These are phyloP conservation scores for Priocnemis perturbator DNA, from an alignment of 2,888 invertebrate species.

Conservation along the genomic window DNA sequence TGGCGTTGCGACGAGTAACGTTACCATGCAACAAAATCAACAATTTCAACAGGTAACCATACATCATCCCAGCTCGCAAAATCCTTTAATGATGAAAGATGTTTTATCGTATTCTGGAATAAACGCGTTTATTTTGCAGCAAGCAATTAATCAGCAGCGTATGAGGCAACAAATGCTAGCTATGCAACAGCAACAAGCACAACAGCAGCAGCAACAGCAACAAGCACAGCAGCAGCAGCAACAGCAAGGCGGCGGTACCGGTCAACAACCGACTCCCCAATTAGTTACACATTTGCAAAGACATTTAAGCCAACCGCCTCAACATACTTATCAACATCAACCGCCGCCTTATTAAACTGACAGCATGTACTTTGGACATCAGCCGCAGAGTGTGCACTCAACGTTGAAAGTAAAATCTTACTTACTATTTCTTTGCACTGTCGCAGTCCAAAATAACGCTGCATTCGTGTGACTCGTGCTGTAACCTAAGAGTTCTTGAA, in stretches of 20 bases:
- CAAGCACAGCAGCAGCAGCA: constrained; percentile 76
- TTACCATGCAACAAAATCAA: constrained; percentile 77
- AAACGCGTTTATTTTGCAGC: constrained; percentile 46
- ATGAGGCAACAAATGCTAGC: constrained; percentile 85
- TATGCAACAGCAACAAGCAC: constrained; percentile 77
- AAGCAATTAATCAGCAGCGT: constrained; percentile 77
- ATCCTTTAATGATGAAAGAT: no score
- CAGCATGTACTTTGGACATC: not conserved
- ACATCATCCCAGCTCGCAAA: not conserved
- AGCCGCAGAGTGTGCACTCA: no score
- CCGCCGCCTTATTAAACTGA: constrained; percentile 77
- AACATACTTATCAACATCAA: constrained; percentile 78
- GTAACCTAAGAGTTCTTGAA: no score
- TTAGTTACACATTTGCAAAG: constrained; percentile 82
- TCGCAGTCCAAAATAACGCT: no score
- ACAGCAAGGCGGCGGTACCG: constrained; percentile 67
- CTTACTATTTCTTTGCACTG: no score
- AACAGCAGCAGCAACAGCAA: constrained; percentile 76
- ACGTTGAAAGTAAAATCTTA: no score
- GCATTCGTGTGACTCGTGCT: no score
- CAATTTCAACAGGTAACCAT: constrained; percentile 79
- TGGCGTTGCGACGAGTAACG: constrained; percentile 67
- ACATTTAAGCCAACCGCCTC: constrained; percentile 77
- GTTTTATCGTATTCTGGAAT: not conserved
- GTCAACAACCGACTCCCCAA: constrained; percentile 79